Conservation (phyloP, 2,113 vertebrate species). For the Chloebia gouldiae region DNA sequence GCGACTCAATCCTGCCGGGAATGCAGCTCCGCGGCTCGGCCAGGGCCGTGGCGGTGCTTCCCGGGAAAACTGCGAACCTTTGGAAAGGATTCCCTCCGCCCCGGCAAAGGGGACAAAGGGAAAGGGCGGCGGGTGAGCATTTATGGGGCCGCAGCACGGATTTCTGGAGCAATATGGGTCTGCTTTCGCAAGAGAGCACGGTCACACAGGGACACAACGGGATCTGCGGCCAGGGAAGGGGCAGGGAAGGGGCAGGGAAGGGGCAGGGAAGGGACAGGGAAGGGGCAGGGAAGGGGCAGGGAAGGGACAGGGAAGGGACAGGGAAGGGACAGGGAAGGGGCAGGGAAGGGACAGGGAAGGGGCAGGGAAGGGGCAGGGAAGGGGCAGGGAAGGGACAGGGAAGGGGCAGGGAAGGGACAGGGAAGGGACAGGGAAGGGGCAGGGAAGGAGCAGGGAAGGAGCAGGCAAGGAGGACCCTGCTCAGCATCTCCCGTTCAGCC, state of each 20-base stretch:
- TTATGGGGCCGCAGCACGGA: not conserved
- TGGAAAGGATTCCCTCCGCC: not conserved
- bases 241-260: no score
- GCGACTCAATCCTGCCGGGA: not conserved
- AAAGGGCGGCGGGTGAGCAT: not conserved
- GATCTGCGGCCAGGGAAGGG: accelerated
- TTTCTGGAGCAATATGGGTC: not conserved
- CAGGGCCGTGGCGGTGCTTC: accelerated
- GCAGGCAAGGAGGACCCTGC: no score
- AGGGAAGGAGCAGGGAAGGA: no score
- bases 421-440: no score
- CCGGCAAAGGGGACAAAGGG: not conserved
- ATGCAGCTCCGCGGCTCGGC: accelerated
- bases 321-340: no score
- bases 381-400: no score
- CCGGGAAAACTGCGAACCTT: not conserved
- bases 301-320: no score
- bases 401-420: no score
- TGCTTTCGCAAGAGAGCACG: not conserved
- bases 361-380: no score
- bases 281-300: no score
- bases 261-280: no score
- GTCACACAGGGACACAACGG: accelerated
- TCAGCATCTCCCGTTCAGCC: not conserved
- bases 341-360: no score